Conservation (phyloP, 2,888 invertebrate species). For the Chromoteleia sp. region DNA sequence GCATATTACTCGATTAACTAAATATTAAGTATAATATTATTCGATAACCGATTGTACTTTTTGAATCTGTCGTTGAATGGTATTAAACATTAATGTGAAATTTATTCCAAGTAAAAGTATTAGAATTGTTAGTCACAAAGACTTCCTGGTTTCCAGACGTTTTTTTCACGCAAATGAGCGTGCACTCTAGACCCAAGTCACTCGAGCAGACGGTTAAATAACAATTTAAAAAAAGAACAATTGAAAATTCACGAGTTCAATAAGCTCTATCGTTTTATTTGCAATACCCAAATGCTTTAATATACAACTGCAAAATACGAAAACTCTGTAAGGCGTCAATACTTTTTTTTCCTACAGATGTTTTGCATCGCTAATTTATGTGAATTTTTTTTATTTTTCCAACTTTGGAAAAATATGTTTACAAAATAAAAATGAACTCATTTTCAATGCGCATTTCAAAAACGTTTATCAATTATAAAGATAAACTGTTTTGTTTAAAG, state of each 20-base stretch:
- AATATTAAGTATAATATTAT: too few species aligned
- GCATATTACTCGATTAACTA: too few species aligned
- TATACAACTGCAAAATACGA: background rate
- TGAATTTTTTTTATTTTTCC: conserved; percentile 2
- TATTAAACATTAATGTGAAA: background rate
- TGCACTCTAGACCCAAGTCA: conserved; percentile 17
- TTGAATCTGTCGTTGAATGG: too few species aligned
- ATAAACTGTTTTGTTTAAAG: too few species aligned
- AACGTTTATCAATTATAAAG: too few species aligned
- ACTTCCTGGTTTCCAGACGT: conserved; percentile 31
- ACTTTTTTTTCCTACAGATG: background rate
- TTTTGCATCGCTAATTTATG: conserved; percentile 16
- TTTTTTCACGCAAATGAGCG: conserved; percentile 23
- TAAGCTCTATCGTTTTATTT: conserved; percentile 21
- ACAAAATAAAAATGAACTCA: conserved; percentile 40
- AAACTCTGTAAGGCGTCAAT: too few species aligned
- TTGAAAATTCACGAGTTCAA: conserved; percentile 26
- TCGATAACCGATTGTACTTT: too few species aligned
- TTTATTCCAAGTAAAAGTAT: conserved; percentile 9
- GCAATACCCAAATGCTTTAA: background rate
- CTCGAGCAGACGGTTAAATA: conserved; percentile 10
- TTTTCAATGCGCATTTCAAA: too few species aligned
- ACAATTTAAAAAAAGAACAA: conserved; percentile 11
- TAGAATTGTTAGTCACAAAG: conserved; percentile 28
- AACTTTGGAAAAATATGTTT: conserved; percentile 12